Percentiles rank a stretch among this genome's conserved stretches.
These are phyloP conservation scores for Sebastes jordani DNA, from an alignment of 2,797 vertebrate species.

Conservation along the genomic window DNA sequence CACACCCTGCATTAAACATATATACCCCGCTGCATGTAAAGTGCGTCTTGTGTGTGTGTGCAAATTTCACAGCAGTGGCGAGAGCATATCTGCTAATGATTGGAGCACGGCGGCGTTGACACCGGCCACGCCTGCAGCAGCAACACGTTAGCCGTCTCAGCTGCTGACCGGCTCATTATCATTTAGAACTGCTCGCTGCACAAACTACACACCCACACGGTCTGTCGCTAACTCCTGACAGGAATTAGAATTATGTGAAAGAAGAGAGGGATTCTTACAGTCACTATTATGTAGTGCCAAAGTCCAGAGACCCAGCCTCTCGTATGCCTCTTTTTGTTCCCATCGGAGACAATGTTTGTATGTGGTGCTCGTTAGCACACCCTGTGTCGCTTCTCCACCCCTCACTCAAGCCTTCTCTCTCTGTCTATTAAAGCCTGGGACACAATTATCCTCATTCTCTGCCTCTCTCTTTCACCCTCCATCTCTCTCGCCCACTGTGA, in stretches of 20 bases:
- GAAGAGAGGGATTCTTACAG: constrained; percentile 55
- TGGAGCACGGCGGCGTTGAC: constrained; percentile 27
- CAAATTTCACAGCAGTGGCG: constrained; percentile 26
- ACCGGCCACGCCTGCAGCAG: constrained; percentile 34
- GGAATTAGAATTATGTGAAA: constrained; percentile 65
- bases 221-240: constrained; percentile 61
- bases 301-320: constrained; percentile 48
- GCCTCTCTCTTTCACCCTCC: constrained; percentile 58
- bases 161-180: constrained; percentile 66
- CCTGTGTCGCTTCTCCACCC: constrained; percentile 61
- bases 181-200: constrained; percentile 63
- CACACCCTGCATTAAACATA: constrained; percentile 54
- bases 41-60: not conserved
- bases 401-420: constrained; percentile 63
- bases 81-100: constrained; percentile 45
- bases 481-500: constrained; percentile 61
- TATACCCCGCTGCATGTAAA: constrained; percentile 8
- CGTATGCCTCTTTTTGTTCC: constrained; percentile 45
- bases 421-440: constrained; percentile 72
- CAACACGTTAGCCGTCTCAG: constrained; percentile 43
- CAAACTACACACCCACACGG: constrained; percentile 63
- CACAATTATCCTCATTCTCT: constrained; percentile 72
- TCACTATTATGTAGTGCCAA: constrained; percentile 49
- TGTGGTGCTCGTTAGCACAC: constrained; percentile 73
- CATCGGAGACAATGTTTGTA: constrained; percentile 65